Evolutionary conservation across 2,113 vertebrate genomes (phyloP), one percentile per base, ranked within the genome.

Genomic region (Labeo rohita): DNA sequence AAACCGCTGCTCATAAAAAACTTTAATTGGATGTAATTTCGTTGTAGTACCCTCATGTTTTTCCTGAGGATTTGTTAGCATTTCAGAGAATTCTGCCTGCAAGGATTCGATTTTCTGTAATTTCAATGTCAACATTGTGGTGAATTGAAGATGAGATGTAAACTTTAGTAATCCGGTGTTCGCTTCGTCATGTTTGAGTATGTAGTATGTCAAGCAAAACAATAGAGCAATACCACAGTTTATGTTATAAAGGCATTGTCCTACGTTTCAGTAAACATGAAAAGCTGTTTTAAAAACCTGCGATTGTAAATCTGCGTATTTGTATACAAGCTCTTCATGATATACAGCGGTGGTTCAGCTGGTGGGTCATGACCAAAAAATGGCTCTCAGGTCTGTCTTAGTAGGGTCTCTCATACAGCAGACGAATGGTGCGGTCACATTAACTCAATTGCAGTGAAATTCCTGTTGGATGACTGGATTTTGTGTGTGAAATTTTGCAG

Each of bases 11-110:
- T 63, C 0, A 7, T 80, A 39, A 61, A 39, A 61, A 80, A 28
- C 66, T 73, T 59, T 73, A 83, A 73, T 45, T 80, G 34, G 8
- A 73, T 73, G 52, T 83, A 6, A 68, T 80, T 65, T 80, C 47
- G 16, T 43, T 61, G 59, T 47, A 16, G 78, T 28, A 49, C 56
- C 8, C n/a, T 47, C n/a, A 28, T 80, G 36, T 43, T 80, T 65
- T 80, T 10, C n/a, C 59, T 80, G 39, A n/a, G 39, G 78, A 65
- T 28, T 80, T 79, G 12, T 61, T n/a, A 23, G 54, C 6, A n/a
- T 61, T 79, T 80, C 18, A 82, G 80, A 82, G 63, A 82, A 82
- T 70, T 39, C 13, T 5, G 65, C 34, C 36, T n/a, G 11, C 9
- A 4, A 45, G 21, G 39, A 63, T 61, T 61, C 56, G 21, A 61